Evolutionary conservation across 2,113 vertebrate genomes (phyloP), one percentile per base, ranked within the genome.

Genomic region (Miniopterus natalensis): DNA sequence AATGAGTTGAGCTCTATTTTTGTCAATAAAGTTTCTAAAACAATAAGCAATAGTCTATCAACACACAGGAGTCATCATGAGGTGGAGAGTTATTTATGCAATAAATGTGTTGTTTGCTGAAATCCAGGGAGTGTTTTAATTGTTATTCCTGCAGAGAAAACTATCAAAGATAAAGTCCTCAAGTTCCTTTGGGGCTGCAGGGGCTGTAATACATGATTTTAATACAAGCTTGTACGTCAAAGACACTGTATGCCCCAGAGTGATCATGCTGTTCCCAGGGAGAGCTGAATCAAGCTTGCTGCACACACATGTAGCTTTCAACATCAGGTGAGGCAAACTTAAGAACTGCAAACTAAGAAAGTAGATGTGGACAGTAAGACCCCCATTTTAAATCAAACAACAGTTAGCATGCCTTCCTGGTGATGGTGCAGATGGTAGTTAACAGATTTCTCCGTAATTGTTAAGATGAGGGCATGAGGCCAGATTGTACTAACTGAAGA

Each of bases 401-500:
- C 59, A 95, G n/a, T 95, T 97, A 90, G 36, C 40, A 59, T 84
- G 53, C 27, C 74, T n/a, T 96, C 88, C 71, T 49, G 40, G 36
- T 36, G 53, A 96, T 86, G 49, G 27, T 95, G 36, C 93, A 98
- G 97, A 97, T 91, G 88, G 84, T 78, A 95, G 31, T 73, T 94
- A 98, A 96, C 61, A 89, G 53, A 96, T 88, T 86, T 81, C 93
- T 49, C 0, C 0, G 93, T 78, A 94, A 94, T 93, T 84, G 45
- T 95, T 95, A 95, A 92, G 97, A 97, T 3, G 17, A 63, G 95
- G 86, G 96, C 96, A 4, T 0, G 59, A 92, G 81, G 84, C 68
- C 95, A 90, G 95, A 74, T 49, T 85, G 65, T 11, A 74, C 45
- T 93, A 93, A 97, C 31, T 88, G 90, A 97, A 98, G 97, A 94